Base-by-base conservation (phyloP, 1,140 invertebrate species). In the Trichonephila inaurata region DNA sequence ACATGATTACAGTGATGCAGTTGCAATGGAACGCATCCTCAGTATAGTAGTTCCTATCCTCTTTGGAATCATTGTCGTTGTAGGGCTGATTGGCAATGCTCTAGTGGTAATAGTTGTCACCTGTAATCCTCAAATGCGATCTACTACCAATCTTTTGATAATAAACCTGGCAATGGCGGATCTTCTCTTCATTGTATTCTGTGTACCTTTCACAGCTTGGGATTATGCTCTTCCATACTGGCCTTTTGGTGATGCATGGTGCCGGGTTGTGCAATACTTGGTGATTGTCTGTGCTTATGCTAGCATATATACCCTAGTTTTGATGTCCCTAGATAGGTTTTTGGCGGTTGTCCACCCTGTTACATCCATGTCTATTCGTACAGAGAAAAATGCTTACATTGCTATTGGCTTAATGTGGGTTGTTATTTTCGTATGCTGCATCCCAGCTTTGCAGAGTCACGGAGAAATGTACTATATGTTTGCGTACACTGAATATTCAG, bases 281-380 rank as follows among this genome's bases (percentile, higher is more conserved):
- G 98, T 98, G 94, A 98, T 98, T 94, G 98, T 99, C 1, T 99
- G 98, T 19, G 98, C 98, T 1, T 99, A 98, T 95, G 98, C 98
- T 12, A 98, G 98, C 94, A 98, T 99, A 16, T 99, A 99, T 96
- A 99, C 98, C 0, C 96, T 99, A 44, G 98, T 99, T 0, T 96
- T 99, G 72, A 99, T 99, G 98, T 99, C 98, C 21, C 96, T 99
- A 33, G 99, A 99, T 95, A 97, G 99, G 94, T 99, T 98, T 96
- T 96, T 99, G 95, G 99, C 99, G 24, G 98, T 99, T 14, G 98
- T 99, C 0, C 98, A 99, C 96, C 98, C 99, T 0, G 98, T 99
- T 89, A 97, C 97, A 2, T 98, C 98, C 85, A 99, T 98, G 97
- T 97, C 98, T 0, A 97, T 97, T 44, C 97, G 99, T 85, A 99